Percentiles rank a stretch among this genome's conserved stretches.
These are phyloP conservation scores for Drosophila micromelanica DNA, from an alignment of 1,140 invertebrate genomes.

Conservation along the genomic window DNA sequence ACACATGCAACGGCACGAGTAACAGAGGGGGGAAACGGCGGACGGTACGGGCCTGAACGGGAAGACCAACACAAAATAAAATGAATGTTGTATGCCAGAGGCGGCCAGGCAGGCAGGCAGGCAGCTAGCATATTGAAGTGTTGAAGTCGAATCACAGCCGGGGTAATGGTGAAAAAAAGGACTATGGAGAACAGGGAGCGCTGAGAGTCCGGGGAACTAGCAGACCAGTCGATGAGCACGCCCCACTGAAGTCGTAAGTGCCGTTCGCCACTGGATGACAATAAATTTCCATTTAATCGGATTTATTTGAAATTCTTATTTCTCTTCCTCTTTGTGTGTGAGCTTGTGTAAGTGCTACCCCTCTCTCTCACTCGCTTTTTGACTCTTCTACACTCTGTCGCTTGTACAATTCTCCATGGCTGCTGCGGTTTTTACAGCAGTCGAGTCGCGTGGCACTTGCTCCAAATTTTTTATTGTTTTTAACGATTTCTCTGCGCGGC, in stretches of 20 bases:
- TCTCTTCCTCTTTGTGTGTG: conserved; percentile 38
- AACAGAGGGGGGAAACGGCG: too few species aligned
- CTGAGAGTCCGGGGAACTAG: conserved; percentile 34
- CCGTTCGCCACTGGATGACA: conserved; percentile 81
- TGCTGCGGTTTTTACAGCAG: conserved; percentile 61
- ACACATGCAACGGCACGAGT: conserved; percentile 9
- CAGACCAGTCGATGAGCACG: conserved; percentile 76
- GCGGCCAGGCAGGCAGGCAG: conserved; percentile 18
- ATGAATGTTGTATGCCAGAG: conserved; percentile 75
- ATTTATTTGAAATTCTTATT: conserved; percentile 83
- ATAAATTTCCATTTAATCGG: conserved; percentile 83
- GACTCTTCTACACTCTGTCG: conserved; percentile 2
- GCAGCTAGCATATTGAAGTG: conserved; percentile 78
- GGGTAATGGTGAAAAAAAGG: conserved; percentile 16
- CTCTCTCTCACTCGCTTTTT: conserved; percentile 7
- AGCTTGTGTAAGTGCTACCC: conserved; percentile 21
- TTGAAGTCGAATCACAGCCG: conserved; percentile 60
- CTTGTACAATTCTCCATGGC: conserved; percentile 27
- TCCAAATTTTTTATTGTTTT: conserved; percentile 69
- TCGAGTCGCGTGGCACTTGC: conserved; percentile 38
- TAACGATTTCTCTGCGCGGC: conserved; percentile 50
- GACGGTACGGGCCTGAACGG: too few species aligned
- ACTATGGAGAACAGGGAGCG: conserved; percentile 26
- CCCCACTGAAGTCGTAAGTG: conserved; percentile 80
- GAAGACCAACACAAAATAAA: conserved; percentile 63